phyloP scores from a whole-genome alignment of 2,113 vertebrate species.

The Pelusios castaneus region DNA sequence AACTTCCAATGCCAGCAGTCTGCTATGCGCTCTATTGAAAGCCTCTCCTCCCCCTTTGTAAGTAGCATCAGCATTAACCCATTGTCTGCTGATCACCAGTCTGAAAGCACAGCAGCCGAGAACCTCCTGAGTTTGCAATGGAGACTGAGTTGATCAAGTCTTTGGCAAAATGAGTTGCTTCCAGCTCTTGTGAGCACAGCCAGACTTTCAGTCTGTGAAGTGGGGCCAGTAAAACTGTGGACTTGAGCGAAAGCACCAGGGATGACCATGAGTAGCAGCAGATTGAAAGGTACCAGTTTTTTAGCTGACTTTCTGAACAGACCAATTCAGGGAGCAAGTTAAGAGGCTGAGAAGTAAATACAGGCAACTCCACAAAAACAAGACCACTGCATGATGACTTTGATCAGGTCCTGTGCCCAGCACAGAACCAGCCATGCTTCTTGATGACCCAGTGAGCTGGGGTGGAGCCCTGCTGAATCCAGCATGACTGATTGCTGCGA shows the following conservation, averaged over 20 bases:
- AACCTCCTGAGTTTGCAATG: no score
- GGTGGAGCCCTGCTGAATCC: no score
- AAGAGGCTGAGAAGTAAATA: not conserved
- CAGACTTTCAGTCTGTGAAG: not conserved
- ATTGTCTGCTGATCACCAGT: no score
- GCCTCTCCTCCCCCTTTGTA: no score
- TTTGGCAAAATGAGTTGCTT: not conserved
- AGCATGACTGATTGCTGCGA: no score
- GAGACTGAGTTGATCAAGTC: no score
- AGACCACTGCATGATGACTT: not conserved
- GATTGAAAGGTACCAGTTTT: not conserved
- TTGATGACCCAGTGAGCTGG: not conserved
- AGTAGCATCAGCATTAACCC: not conserved
- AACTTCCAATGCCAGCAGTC: no score
- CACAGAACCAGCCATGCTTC: not conserved
- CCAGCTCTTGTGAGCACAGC: not conserved
- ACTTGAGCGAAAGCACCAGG: no score
- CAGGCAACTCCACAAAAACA: not conserved
- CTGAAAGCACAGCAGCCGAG: no score
- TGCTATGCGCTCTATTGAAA: no score
- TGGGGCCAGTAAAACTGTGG: not conserved
- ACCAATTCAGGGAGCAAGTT: not conserved
- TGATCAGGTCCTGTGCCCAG: not conserved
- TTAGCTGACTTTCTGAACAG: not conserved
- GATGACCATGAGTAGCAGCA: not conserved